A percentile compares a stretch with the other conserved stretches of the same genome.
phyloP scores from a whole-genome alignment of 2,888 invertebrate species.

The Stenodema calcarata region DNA sequence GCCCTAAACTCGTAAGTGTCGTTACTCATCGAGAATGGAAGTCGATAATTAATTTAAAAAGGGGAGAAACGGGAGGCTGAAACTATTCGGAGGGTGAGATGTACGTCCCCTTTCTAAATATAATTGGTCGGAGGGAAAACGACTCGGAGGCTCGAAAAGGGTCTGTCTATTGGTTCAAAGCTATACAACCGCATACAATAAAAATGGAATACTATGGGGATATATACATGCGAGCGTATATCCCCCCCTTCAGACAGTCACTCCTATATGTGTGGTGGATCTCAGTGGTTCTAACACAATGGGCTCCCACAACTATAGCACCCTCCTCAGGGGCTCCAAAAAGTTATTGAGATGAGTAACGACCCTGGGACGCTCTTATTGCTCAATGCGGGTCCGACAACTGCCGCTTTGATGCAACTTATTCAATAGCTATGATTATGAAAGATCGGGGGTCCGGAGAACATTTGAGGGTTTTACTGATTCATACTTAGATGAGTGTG shows the following conservation, averaged over 20 bases:
- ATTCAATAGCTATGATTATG: too few relatives aligned
- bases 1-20: background rate
- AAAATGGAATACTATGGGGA: background rate
- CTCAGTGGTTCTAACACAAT: conserved; percentile 7
- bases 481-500: too few relatives aligned
- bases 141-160: background rate
- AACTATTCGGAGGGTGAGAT: background rate
- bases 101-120: background rate
- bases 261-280: conserved; percentile 24
- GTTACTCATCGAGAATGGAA: conserved; percentile 31
- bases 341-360: background rate
- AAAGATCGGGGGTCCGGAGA: too few relatives aligned
- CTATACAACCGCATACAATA: background rate
- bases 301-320: background rate
- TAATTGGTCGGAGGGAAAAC: background rate
- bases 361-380: background rate
- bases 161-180: background rate
- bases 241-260: conserved; percentile 14
- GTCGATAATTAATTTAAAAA: conserved; percentile 30
- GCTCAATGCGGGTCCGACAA: background rate
- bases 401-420: background rate
- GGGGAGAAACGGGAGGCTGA: background rate
- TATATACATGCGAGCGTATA: background rate
- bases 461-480: too few relatives aligned
- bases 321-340: background rate